Conservation (phyloP, 2,888 invertebrate genomes). For the Drosophila merina region DNA sequence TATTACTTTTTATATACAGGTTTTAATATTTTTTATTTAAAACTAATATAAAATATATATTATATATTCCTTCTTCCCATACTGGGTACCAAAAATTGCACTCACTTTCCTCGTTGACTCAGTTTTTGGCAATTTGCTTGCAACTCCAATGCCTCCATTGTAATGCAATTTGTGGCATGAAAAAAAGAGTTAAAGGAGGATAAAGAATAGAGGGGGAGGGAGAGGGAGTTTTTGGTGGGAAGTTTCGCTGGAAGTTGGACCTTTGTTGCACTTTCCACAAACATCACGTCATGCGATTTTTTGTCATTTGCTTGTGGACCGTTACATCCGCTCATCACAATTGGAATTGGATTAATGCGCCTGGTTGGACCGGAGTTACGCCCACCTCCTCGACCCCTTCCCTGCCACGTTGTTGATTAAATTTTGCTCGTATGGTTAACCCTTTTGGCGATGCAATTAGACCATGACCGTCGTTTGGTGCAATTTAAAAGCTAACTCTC, state of each 20-base stretch:
- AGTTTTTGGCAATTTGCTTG: constrained; percentile 24
- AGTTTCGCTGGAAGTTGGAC: constrained; percentile 20
- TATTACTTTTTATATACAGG: no score
- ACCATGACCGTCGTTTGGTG: constrained; percentile 69
- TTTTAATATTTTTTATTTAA: no score
- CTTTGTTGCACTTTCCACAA: constrained; percentile 48
- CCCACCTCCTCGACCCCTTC: constrained; percentile 6
- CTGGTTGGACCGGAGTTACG: constrained; percentile 46
- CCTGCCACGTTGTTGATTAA: constrained; percentile 49
- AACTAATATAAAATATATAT: no score
- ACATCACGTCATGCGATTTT: constrained; percentile 73
- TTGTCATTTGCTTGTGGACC: constrained; percentile 73
- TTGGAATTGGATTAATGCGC: constrained; percentile 74
- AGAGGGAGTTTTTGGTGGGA: background rate
- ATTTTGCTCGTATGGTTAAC: constrained; percentile 73
- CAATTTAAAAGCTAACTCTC: background rate
- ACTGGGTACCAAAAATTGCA: constrained; percentile 4
- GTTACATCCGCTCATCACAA: constrained; percentile 77
- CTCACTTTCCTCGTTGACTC: constrained; percentile 11
- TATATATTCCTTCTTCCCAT: background rate
- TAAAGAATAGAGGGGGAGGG: background rate
- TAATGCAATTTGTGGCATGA: constrained; percentile 58
- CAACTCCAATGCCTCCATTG: constrained; percentile 46
- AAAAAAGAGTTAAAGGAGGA: constrained; percentile 1
- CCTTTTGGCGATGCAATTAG: constrained; percentile 78